phyloP scores from a whole-genome alignment of 2,797 vertebrate species.

The Thaleichthys pacificus region DNA sequence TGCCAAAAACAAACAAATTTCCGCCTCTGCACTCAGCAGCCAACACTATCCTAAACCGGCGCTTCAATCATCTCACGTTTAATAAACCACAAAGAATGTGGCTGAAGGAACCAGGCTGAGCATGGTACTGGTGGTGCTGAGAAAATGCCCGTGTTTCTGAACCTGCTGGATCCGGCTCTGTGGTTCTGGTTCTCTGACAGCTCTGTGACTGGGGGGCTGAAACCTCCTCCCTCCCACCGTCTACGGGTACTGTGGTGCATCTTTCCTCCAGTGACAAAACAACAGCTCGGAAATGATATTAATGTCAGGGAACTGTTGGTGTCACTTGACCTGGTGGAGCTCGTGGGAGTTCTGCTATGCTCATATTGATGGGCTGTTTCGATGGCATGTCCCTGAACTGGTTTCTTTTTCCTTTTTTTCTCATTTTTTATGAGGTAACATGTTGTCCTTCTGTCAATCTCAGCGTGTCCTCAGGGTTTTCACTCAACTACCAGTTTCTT shows the following conservation, averaged over 20 bases:
- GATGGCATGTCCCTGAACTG: background rate
- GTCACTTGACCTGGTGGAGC: too few relatives aligned
- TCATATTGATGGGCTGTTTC: background rate
- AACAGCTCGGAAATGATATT: too few relatives aligned
- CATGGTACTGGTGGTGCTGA: background rate
- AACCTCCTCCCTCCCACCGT: background rate
- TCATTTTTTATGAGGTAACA: background rate
- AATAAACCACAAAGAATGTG: background rate
- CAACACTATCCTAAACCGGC: background rate
- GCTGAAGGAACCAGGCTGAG: background rate
- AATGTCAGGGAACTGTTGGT: too few relatives aligned
- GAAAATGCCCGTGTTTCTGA: too few relatives aligned
- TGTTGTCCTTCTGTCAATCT: background rate
- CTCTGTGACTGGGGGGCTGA: too few relatives aligned
- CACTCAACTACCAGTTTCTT: too few relatives aligned
- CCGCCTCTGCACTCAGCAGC: slow-evolving; percentile 12
- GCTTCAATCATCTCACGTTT: background rate
- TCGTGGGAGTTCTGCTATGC: too few relatives aligned
- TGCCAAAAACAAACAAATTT: slow-evolving; percentile 40
- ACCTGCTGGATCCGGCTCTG: too few relatives aligned
- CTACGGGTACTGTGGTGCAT: background rate
- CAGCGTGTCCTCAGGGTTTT: background rate
- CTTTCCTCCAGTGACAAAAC: background rate
- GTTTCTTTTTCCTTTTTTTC: background rate
- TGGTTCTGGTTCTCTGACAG: too few relatives aligned